Base-by-base conservation (phyloP, 2,797 vertebrate species). In the Staurois parvus region DNA sequence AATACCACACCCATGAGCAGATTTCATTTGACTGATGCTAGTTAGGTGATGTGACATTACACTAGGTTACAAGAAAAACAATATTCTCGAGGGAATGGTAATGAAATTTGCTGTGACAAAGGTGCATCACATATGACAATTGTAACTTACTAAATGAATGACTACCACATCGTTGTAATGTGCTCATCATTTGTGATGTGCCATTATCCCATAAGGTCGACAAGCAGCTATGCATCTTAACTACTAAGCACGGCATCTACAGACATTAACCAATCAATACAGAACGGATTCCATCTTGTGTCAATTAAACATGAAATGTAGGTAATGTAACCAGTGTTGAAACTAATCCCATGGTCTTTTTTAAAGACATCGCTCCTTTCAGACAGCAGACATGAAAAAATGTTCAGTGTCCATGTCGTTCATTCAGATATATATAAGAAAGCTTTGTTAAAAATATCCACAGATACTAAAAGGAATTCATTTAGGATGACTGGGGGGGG, bases 211-310 rank as follows among this genome's bases (percentile, higher is more conserved):
- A 37, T 59, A 17, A 34, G 68, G 24, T 28, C 52, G 24, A 13
- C 12, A n/a, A n/a, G 37, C 40, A 34, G 29, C 12, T 59, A 28
- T 59, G 68, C 30, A 80, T 37, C 52, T 52, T 69, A 79, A 21
- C 42, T 68, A 48, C 19, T 32, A 30, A n/a, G 32, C 66, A 69
- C 28, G 69, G 10, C 30, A 4, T 79, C 66, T 69, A 45, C 21
- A 34, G 42, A 69, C 40, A 70, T 80, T 80, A 80, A 9, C 29
- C 56, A 70, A 80, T 79, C 77, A 48, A 79, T 69, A 69, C 59
- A 15, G 66, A 52, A 42, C 29, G 13, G 40, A 52, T 79, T 79
- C 21, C n/a, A 34, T 70, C 29, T 45, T 30, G 15, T 70, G 66
- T 70, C 40, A 69, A 52, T 69, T 79, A 69, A 52, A 70, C 29